Conservation (phyloP, 2,113 vertebrate genomes). For the Anoura caudifer region DNA sequence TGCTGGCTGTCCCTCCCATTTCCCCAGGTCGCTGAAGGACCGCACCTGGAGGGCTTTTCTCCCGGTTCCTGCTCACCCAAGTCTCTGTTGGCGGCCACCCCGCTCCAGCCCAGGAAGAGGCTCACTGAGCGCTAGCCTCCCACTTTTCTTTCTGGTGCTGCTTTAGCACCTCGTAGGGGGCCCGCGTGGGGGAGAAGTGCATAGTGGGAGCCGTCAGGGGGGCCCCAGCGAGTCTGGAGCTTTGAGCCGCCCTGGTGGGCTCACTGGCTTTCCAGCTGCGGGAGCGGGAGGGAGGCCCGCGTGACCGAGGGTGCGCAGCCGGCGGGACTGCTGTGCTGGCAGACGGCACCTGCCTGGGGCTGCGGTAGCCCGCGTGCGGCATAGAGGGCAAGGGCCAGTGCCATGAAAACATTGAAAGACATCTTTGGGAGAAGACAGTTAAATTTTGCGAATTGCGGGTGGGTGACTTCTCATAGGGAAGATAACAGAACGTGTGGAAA, state of each 20-base stretch:
- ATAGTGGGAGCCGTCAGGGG: neutral
- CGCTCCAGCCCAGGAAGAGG: neutral
- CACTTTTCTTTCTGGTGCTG: neutral
- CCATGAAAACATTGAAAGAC: neutral
- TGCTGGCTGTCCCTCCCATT: neutral
- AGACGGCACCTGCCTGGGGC: neutral
- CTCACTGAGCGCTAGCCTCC: accelerated
- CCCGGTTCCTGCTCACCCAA: accelerated
- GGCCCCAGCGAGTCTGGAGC: neutral
- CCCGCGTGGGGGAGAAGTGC: neutral
- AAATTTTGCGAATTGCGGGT: neutral
- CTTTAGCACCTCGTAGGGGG: neutral
- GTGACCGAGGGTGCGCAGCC: too few species aligned
- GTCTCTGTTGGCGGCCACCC: neutral
- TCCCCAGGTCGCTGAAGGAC: accelerated
- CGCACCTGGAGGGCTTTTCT: neutral
- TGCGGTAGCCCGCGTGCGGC: neutral
- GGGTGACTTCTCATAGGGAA: neutral
- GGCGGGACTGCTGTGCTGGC: accelerated
- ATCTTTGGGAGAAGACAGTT: neutral
- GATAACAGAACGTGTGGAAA: neutral
- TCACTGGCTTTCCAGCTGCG: neutral
- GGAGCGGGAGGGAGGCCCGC: neutral
- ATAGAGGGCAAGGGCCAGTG: neutral
- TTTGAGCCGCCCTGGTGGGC: neutral